Base-by-base conservation (phyloP, 2,888 invertebrate genomes). In the Pristionchus maxplancki region DNA sequence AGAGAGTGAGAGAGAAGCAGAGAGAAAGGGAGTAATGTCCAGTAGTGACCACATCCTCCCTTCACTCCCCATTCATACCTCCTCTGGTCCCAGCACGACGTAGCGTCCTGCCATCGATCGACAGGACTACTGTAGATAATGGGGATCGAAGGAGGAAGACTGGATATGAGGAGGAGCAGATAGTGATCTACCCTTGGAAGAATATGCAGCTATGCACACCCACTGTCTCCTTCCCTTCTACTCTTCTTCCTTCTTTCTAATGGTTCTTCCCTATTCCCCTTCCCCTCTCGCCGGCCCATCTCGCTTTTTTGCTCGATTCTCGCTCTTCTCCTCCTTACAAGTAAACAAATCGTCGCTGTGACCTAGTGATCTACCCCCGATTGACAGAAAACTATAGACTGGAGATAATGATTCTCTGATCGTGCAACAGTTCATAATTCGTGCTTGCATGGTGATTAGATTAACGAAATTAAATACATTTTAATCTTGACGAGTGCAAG, bases 1-100 rank as follows among this genome's bases (percentile, higher is more conserved):
- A 82, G 82, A 82, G 82, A 82, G 53, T 31, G 50, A 34, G 24
- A 53, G 53, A 50, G 53, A 53, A 82, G 82, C 82, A 82, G 82
- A 50, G 64, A 31, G 71, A 71, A 71, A 78, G 44, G 28, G 48
- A 81, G 50, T 48, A 48, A 28, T 50, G 48, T 81, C 81, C 50
- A 50, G 81, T 48, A 81, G 81, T 81, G 81, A 50, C 81, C 44
- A 81, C 81, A 28, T 40, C 44, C n/a, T 20, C n/a, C 44, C 13
- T 28, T 24, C n/a, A 24, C 31, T 17, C 50, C 53, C 20, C 37
- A 82, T 53, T 53, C 82, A 82, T 53, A 82, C 82, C 82, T 82
- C 82, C 24, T 82, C 82, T 40, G 82, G 82, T 53, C 82, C 82
- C 53, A 82, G 53, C 82, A 58, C 82, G 82, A 82, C 82, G 78